A percentile compares a stretch with the other conserved stretches of the same genome.
Conservation (phyloP, 2,797 vertebrate species). For the Vireo griseus region DNA sequence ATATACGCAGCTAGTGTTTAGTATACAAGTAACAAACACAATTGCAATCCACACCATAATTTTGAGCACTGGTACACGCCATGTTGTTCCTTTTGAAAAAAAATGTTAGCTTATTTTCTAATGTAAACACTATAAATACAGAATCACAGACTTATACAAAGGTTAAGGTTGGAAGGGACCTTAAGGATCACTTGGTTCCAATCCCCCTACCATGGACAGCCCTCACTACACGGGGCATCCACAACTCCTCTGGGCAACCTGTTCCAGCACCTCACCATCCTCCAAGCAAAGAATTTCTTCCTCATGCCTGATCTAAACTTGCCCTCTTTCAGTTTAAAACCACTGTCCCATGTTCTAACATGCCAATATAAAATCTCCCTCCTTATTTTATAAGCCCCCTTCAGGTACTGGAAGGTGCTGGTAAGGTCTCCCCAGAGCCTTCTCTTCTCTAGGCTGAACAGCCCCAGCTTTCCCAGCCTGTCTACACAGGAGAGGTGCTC, state of each 20-base stretch:
- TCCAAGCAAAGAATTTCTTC: neutral
- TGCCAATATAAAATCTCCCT: neutral
- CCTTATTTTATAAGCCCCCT: neutral
- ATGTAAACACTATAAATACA: neutral
- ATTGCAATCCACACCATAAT: neutral
- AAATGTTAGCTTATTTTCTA: neutral
- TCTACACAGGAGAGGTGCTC: neutral
- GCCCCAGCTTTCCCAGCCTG: neutral
- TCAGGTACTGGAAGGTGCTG: neutral
- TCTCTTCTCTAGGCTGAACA: neutral
- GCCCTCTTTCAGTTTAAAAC: neutral
- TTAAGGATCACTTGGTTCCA: neutral
- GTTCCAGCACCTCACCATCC: neutral
- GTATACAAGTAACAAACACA: neutral
- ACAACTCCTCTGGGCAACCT: neutral
- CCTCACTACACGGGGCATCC: neutral
- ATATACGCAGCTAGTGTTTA: neutral
- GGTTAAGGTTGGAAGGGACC: neutral
- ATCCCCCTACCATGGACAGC: fast-evolving
- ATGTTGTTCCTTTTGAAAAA: neutral
- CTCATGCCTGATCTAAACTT: neutral
- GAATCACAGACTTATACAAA: neutral
- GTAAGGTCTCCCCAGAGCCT: neutral
- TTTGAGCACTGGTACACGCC: neutral
- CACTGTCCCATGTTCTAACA: neutral